A percentile compares a stretch with the other conserved stretches of the same genome.
phyloP scores from a whole-genome alignment of 1,140 invertebrate species.

The Drosophila murphyi region DNA sequence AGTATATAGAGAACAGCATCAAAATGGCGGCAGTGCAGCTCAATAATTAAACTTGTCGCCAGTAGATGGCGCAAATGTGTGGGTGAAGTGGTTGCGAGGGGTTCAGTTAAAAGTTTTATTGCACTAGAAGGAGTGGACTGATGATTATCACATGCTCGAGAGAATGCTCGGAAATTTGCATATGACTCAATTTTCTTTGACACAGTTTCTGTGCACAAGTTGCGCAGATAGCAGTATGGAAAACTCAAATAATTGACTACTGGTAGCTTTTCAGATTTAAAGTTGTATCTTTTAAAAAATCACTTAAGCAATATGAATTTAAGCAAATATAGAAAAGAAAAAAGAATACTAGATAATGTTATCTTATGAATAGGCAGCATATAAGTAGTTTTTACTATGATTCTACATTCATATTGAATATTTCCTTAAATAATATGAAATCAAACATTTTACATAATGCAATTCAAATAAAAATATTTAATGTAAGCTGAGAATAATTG shows the following conservation, averaged over 20 bases:
- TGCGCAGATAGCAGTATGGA: neutral
- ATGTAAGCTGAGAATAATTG: slow-evolving; percentile 1
- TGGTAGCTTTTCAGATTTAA: neutral
- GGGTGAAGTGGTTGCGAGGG: neutral
- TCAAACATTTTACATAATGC: too few relatives aligned
- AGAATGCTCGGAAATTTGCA: neutral
- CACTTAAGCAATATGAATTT: neutral
- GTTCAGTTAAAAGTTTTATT: slow-evolving; percentile 30
- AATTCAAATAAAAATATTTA: too few relatives aligned
- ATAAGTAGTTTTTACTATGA: too few relatives aligned
- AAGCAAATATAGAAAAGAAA: neutral
- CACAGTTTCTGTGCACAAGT: slow-evolving; percentile 3
- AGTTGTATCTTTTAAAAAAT: neutral
- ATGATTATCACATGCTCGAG: slow-evolving; percentile 24
- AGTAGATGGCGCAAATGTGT: slow-evolving; percentile 26
- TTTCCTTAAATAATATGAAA: too few relatives aligned
- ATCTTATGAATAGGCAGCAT: too few relatives aligned
- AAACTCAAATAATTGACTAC: neutral
- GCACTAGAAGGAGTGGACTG: slow-evolving; percentile 6
- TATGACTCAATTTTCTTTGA: slow-evolving; percentile 16
- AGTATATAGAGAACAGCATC: slow-evolving; percentile 21
- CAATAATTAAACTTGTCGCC: slow-evolving; percentile 73
- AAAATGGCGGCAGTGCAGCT: slow-evolving; percentile 38
- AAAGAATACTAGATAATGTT: neutral
- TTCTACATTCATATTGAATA: too few relatives aligned